These are phyloP conservation scores for Elanoides forficatus DNA, from an alignment of 2,113 vertebrate species.

Conservation along the genomic window DNA sequence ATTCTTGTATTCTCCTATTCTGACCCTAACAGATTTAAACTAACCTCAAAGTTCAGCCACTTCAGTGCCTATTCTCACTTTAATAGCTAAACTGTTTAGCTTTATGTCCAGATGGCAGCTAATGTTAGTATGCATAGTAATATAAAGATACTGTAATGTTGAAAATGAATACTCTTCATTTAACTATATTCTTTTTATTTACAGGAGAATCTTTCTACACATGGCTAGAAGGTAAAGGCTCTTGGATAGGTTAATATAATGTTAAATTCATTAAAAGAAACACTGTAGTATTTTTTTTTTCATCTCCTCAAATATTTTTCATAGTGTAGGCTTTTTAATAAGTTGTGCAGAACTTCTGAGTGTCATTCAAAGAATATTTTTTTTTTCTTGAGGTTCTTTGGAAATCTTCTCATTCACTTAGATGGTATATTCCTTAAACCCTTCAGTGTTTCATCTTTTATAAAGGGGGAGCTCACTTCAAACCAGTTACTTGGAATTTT, in stretches of 20 bases:
- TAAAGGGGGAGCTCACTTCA: not conserved
- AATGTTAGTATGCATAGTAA: not conserved
- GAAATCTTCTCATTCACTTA: not conserved
- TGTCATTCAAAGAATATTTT: not conserved
- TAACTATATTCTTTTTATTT: constrained; percentile 26
- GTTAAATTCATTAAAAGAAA: not conserved
- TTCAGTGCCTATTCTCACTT: not conserved
- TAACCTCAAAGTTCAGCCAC: not conserved
- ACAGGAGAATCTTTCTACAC: constrained; percentile 94
- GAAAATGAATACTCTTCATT: not conserved
- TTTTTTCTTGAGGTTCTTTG: not conserved
- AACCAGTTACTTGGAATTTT: not conserved
- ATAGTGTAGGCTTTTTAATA: not conserved
- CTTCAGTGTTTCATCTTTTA: not conserved
- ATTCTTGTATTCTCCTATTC: not conserved
- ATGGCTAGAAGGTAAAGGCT: constrained; percentile 91
- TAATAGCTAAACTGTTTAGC: not conserved
- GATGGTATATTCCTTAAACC: not conserved
- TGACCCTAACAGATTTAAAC: not conserved
- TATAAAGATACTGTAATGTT: not conserved
- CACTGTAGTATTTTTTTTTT: not conserved
- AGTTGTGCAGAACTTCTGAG: not conserved
- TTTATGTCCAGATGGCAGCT: not conserved
- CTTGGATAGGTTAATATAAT: not conserved
- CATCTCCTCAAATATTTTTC: not conserved